Conservation (phyloP, 2,113 vertebrate genomes). For the Bos taurus region DNA sequence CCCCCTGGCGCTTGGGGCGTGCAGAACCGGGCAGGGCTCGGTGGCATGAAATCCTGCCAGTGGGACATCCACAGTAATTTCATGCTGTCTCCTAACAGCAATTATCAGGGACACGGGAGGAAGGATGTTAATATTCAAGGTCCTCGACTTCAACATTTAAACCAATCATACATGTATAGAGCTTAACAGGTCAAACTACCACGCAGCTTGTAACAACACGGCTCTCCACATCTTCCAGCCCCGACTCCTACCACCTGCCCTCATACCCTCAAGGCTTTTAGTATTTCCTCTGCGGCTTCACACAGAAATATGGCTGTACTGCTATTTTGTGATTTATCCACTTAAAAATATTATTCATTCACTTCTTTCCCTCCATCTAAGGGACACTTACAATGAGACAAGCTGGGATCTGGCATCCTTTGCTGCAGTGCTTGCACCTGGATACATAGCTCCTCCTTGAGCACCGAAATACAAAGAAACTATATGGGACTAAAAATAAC, state of each 20-base stretch:
- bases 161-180: background rate
- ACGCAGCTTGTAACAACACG: accelerated
- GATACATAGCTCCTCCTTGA: background rate
- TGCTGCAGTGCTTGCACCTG: background rate
- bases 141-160: background rate
- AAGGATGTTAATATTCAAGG: background rate
- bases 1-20: accelerated
- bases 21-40: background rate
- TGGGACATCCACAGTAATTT: accelerated
- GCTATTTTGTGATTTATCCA: background rate
- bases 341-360: background rate
- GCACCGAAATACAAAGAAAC: background rate
- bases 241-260: background rate
- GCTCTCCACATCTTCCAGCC: background rate
- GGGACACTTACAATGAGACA: background rate
- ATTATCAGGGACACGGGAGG: background rate
- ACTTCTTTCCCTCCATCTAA: background rate
- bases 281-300: background rate
- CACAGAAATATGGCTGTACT: background rate
- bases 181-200: background rate
- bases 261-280: background rate
- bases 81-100: background rate
- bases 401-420: background rate
- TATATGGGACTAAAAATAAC: background rate
- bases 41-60: background rate